phyloP scores from a whole-genome alignment of 1,140 invertebrate species.

The Neoseiulus cucumeris region DNA sequence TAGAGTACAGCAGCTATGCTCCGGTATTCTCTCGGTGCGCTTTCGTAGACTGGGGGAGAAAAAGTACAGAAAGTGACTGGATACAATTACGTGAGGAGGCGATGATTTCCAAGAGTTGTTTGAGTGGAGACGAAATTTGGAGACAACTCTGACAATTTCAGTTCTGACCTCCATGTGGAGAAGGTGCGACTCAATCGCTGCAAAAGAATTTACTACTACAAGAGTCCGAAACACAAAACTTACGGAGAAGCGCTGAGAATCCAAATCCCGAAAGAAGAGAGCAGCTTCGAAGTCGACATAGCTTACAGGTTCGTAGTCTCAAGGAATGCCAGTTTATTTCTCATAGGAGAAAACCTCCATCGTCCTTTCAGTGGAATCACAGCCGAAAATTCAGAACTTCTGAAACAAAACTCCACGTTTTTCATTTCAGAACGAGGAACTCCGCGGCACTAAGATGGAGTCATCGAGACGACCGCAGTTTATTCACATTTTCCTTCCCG shows the following conservation, averaged over 20 bases:
- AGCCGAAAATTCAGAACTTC: too few species aligned
- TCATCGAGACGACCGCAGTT: neutral
- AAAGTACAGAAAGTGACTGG: too few species aligned
- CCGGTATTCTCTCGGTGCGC: too few species aligned
- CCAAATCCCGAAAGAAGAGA: slow-evolving; percentile 2
- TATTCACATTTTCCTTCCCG: slow-evolving; percentile 5
- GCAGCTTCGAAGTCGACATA: neutral
- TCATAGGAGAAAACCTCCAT: too few species aligned
- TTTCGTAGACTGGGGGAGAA: too few species aligned
- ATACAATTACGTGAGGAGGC: too few species aligned
- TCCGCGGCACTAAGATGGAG: neutral
- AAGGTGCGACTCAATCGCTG: neutral
- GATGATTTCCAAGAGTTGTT: too few species aligned
- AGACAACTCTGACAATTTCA: neutral
- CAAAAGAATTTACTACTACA: neutral
- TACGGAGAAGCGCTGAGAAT: slow-evolving; percentile 6
- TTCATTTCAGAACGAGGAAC: neutral
- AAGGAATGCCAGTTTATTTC: too few species aligned
- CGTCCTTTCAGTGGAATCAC: too few species aligned
- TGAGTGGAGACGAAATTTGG: too few species aligned
- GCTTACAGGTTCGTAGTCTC: neutral
- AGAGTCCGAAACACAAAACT: neutral
- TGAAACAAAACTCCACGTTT: too few species aligned
- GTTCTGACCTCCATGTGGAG: neutral
- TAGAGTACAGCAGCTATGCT: too few species aligned